A percentile compares a stretch with the other conserved stretches of the same genome.
Evolutionary conservation across 2,113 vertebrate species (phyloP).

Genomic region (Toxostoma redivivum): DNA sequence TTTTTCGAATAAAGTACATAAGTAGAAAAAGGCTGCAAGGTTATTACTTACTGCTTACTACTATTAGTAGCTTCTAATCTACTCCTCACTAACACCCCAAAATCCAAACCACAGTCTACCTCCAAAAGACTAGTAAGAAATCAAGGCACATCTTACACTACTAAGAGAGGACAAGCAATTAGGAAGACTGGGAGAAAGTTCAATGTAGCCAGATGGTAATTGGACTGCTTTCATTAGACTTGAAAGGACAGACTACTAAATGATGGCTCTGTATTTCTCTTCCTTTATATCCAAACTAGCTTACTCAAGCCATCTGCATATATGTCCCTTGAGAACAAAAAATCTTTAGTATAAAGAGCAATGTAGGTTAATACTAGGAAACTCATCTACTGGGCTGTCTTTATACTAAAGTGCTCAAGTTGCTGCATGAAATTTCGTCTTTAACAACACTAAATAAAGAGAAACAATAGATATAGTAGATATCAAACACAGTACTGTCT

Average conservation of each 20-base stretch:
- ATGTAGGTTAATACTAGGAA: not conserved
- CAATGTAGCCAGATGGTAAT: not conserved
- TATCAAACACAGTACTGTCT: not conserved
- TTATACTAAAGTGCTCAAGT: not conserved
- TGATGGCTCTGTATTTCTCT: not conserved
- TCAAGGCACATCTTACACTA: not conserved
- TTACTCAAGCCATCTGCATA: not conserved
- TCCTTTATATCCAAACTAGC: not conserved
- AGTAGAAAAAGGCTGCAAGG: not conserved
- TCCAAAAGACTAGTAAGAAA: not conserved
- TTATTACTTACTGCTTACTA: not conserved
- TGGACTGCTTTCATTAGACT: not conserved
- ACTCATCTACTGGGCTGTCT: not conserved
- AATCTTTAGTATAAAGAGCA: not conserved
- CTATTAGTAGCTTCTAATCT: not conserved
- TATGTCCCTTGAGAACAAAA: not conserved
- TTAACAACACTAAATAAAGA: not conserved
- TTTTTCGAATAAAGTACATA: not conserved
- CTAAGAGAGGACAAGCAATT: not conserved
- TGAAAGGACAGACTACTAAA: not conserved
- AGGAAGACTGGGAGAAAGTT: not conserved
- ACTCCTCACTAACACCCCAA: not conserved
- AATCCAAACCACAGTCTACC: not conserved
- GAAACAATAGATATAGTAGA: not conserved
- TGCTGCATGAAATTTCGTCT: not conserved